These are phyloP conservation scores for Catocala fraxini DNA, from an alignment of 2,888 invertebrate species.

Conservation along the genomic window DNA sequence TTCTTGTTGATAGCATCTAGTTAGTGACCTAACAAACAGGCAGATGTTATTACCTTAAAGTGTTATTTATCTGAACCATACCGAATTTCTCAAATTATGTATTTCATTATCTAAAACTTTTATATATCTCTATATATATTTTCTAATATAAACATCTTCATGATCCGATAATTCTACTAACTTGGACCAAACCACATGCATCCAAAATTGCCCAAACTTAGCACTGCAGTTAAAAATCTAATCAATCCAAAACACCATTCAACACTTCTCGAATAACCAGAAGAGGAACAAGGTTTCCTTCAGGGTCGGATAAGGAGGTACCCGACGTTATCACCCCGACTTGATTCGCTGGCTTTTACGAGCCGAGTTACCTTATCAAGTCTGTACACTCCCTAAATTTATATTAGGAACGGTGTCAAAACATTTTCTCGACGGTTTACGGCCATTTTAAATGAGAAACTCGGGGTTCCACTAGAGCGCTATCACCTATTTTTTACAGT, in stretches of 20 bases:
- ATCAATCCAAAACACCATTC: slow-evolving; percentile 31
- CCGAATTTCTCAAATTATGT: too few species aligned
- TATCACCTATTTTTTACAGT: slow-evolving; percentile 51
- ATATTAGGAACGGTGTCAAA: slow-evolving; percentile 71
- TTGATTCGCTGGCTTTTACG: slow-evolving; percentile 54
- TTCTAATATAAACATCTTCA: too few species aligned
- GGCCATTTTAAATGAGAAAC: slow-evolving; percentile 71
- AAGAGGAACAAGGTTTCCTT: slow-evolving; percentile 35
- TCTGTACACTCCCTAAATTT: slow-evolving; percentile 54
- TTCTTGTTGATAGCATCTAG: too few species aligned
- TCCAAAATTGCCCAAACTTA: slow-evolving; percentile 8
- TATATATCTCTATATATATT: too few species aligned
- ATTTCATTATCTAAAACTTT: too few species aligned
- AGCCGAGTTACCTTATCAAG: slow-evolving; percentile 50
- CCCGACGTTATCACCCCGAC: slow-evolving; percentile 39
- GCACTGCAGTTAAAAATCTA: slow-evolving; percentile 15
- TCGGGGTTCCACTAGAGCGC: slow-evolving; percentile 49
- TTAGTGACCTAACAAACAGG: too few species aligned
- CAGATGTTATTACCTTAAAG: too few species aligned
- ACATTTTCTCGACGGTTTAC: slow-evolving; percentile 72
- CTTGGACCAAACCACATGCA: slow-evolving; percentile 2
- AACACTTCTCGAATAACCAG: slow-evolving; percentile 35
- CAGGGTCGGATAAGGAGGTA: slow-evolving; percentile 26
- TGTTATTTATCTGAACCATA: too few species aligned
- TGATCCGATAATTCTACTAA: not conserved